phyloP scores from a whole-genome alignment of 92 coral and sea anemone genomes.

The Diadumene lineata region DNA sequence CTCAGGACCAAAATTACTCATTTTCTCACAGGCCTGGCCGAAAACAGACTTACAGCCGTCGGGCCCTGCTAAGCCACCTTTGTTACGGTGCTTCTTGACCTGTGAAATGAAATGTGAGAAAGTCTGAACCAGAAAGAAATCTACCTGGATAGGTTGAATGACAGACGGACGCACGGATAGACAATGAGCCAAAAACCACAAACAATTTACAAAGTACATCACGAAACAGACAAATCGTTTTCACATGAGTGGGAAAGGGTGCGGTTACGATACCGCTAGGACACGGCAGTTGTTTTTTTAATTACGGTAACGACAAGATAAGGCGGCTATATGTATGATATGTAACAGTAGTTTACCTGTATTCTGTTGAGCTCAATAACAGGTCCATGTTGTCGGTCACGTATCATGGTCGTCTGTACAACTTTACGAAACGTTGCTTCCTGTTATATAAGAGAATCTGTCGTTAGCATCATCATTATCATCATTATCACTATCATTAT shows the following conservation, averaged over 20 bases:
- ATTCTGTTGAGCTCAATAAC: conserved; percentile 97
- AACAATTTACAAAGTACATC: background rate
- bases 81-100: conserved; percentile 93
- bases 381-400: conserved; percentile 98
- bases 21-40: conserved; percentile 93
- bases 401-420: conserved; percentile 96
- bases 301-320: too few relatives aligned
- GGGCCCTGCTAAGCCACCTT: conserved; percentile 94
- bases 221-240: background rate
- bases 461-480: conserved; percentile 1
- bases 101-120: too few relatives aligned
- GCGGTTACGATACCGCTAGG: too few relatives aligned
- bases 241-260: background rate
- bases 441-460: too few relatives aligned
- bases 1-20: conserved; percentile 87
- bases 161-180: background rate
- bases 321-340: too few relatives aligned
- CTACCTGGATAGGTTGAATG: background rate
- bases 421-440: conserved; percentile 67
- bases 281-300: too few relatives aligned
- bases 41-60: conserved; percentile 96
- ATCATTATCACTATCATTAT: conserved; percentile 8
- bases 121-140: too few relatives aligned
- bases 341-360: conserved; percentile 66
- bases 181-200: background rate